Conservation (phyloP, 2,888 invertebrate species). For the Bibio marci region DNA sequence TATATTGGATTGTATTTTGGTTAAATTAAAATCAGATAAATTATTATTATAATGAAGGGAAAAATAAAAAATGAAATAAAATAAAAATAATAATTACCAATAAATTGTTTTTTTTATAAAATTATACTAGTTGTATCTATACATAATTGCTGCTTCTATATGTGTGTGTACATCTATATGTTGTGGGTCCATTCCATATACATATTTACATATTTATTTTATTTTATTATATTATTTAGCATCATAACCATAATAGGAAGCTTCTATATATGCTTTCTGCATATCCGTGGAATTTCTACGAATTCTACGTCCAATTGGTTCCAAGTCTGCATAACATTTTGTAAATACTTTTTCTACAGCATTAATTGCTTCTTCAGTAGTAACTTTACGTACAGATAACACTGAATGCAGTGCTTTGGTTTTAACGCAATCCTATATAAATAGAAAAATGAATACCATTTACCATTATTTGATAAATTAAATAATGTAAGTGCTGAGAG, state of each 20-base stretch:
- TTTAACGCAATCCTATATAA: conserved; percentile 67
- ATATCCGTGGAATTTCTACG: conserved; percentile 61
- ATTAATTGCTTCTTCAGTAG: conserved; percentile 47
- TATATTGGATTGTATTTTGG: too few relatives aligned
- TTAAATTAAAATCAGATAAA: too few relatives aligned
- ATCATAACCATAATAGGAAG: conserved; percentile 62
- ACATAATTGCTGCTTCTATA: too few relatives aligned
- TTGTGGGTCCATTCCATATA: too few relatives aligned
- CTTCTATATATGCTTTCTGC: conserved; percentile 57
- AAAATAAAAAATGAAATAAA: too few relatives aligned
- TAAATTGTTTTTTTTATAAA: too few relatives aligned
- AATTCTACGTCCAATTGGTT: conserved; percentile 71
- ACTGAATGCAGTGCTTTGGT: conserved; percentile 73
- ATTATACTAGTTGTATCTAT: too few relatives aligned
- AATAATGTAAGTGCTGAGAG: too few relatives aligned
- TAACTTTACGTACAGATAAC: conserved; percentile 60
- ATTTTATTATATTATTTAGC: conserved; percentile 10
- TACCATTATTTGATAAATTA: conserved; percentile 1
- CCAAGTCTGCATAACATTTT: conserved; percentile 80
- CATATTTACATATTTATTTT: too few relatives aligned
- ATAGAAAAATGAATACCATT: conserved; percentile 9
- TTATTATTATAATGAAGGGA: too few relatives aligned
- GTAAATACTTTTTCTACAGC: conserved; percentile 78
- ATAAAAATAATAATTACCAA: too few relatives aligned
- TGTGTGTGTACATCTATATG: too few relatives aligned